phyloP scores from a whole-genome alignment of 1,140 invertebrate genomes.

The Planococcus citri region DNA sequence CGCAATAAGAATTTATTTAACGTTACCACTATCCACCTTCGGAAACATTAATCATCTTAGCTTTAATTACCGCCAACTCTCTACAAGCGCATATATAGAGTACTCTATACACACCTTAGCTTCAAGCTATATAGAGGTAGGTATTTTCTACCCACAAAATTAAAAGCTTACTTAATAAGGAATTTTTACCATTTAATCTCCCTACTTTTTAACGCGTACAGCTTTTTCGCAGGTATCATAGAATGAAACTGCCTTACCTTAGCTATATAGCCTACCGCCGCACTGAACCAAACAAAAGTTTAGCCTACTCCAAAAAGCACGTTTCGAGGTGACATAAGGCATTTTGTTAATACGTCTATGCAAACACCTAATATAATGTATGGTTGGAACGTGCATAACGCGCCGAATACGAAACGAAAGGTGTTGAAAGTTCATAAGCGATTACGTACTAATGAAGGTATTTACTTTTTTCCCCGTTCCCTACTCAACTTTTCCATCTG shows the following conservation, averaged over 20 bases:
- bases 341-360: not conserved
- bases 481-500: not conserved
- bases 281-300: not conserved
- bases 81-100: too few relatives aligned
- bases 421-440: not conserved
- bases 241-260: too few relatives aligned
- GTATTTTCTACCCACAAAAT: not conserved
- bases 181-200: too few relatives aligned
- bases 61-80: not conserved
- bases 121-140: not conserved
- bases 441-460: not conserved
- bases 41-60: not conserved
- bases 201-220: too few relatives aligned
- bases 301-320: not conserved
- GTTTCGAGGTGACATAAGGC: constrained; percentile 1
- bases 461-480: not conserved
- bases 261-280: too few relatives aligned
- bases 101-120: not conserved
- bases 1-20: not conserved
- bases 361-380: not conserved
- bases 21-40: not conserved
- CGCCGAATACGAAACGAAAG: not conserved
- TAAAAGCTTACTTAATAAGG: not conserved
- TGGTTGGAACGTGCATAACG: not conserved
- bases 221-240: too few relatives aligned